phyloP scores from a whole-genome alignment of 2,888 invertebrate genomes.

The Metellina segmentata region DNA sequence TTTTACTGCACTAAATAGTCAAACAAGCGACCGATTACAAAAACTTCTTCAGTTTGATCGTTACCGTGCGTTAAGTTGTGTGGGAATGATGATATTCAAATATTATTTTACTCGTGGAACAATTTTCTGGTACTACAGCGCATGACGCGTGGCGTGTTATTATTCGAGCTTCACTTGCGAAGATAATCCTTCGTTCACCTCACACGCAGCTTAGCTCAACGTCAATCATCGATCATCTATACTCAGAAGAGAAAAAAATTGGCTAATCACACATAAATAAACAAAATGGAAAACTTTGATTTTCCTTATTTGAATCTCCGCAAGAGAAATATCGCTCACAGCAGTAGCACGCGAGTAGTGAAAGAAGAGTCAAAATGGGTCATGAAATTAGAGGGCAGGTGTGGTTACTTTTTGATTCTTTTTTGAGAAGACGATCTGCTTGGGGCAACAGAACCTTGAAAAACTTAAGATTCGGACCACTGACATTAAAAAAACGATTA shows the following conservation, averaged over 20 bases:
- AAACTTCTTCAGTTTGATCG: not conserved
- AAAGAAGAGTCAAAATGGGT: slow-evolving; percentile 56
- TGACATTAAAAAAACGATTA: slow-evolving; percentile 49
- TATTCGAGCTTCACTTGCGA: slow-evolving; percentile 37
- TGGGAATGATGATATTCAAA: not conserved
- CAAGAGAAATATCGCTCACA: not conserved
- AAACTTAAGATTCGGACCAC: slow-evolving; percentile 39
- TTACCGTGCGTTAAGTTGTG: too few species aligned
- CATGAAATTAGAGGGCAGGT: slow-evolving; percentile 34
- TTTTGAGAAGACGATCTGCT: slow-evolving; percentile 20
- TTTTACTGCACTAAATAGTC: not conserved
- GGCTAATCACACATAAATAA: not conserved
- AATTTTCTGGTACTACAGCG: slow-evolving; percentile 2
- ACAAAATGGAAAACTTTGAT: slow-evolving; percentile 37
- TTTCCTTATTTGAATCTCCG: slow-evolving; percentile 3
- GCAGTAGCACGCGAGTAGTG: slow-evolving; percentile 1
- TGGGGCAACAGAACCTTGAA: slow-evolving; percentile 52
- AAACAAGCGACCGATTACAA: not conserved
- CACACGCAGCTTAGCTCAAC: not conserved
- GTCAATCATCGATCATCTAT: slow-evolving; percentile 46
- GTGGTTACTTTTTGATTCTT: slow-evolving; percentile 15
- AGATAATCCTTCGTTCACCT: slow-evolving; percentile 33
- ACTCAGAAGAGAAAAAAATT: slow-evolving; percentile 11
- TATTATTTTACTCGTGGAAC: not conserved
- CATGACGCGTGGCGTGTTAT: slow-evolving; percentile 27